Base-by-base conservation (phyloP, 2,797 vertebrate genomes). In the Enteromius mattozi region DNA sequence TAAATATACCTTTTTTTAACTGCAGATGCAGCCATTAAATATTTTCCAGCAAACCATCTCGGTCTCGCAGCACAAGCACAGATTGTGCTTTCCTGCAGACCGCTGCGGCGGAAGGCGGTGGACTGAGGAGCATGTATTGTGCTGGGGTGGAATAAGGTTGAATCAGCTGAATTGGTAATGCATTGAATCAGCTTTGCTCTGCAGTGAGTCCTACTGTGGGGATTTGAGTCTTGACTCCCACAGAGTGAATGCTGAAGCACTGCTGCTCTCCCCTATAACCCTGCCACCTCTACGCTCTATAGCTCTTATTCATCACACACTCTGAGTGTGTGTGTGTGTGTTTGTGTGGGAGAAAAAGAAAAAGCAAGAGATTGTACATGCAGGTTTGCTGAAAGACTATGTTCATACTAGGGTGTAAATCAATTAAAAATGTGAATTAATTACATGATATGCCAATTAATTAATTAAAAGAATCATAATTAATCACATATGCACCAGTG, bases 131-230 rank as follows among this genome's bases (percentile, higher is more conserved):
- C 24, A 40, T 83, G 80, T 66, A 72, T 75, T 68, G 74, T 83
- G 78, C 51, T 78, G 81, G 45, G 45, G 49, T 49, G 24, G 66
- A 72, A 84, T 82, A 80, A 76, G 37, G 74, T 79, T 86, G 81
- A 78, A 85, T 87, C 80, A 81, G 66, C 83, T 78, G 69, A 80
- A 83, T 54, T 68, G 49, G 80, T 86, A 78, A 82, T 83, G 83
- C 86, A 80, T 42, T 85, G 85, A 68, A 78, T 85, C 83, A 82
- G 83, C 80, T 49, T 80, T 76, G 61, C 86, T 83, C 69, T 85
- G 83, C 70, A 47, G 37, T 63, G 82, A 77, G 59, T 82, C 79
- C 71, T 81, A 69, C 82, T 69, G 70, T 78, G 56, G 68, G 12
- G n/a, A 82, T 78, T 81, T 84, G 61, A 84, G 69, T 81, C 61